Conservation (phyloP, 1,140 invertebrate species). For the Portunus trituberculatus region DNA sequence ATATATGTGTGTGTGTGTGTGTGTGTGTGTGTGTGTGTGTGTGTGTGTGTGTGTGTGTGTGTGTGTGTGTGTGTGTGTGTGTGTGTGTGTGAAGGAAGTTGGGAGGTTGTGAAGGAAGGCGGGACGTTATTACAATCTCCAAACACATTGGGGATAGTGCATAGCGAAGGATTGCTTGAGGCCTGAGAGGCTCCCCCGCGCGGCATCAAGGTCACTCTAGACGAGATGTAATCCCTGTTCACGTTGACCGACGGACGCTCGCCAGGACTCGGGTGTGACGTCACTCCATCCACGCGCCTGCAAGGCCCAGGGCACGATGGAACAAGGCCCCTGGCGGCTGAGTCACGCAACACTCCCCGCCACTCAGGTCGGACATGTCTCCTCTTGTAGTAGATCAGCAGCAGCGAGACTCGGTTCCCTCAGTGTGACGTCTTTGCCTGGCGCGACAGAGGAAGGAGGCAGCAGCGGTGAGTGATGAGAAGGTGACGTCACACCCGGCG, state of each 20-base stretch:
- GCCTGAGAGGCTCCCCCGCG: neutral
- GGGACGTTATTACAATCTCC: no score
- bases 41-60: slow-evolving; percentile 13
- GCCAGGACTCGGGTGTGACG: neutral
- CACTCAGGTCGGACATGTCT: neutral
- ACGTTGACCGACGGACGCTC: slow-evolving; percentile 7
- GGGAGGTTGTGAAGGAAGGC: no score
- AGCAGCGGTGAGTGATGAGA: neutral
- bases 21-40: slow-evolving; percentile 15
- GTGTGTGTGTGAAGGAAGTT: no score
- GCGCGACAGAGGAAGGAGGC: neutral
- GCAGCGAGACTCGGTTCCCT: neutral
- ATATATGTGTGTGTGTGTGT: slow-evolving; percentile 37
- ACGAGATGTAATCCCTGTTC: slow-evolving; percentile 2
- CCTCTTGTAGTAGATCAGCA: neutral
- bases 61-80: slow-evolving; percentile 13
- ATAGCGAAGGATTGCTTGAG: neutral
- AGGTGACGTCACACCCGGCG: neutral
- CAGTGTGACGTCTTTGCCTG: neutral
- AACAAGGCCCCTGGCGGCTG: neutral
- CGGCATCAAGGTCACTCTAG: neutral
- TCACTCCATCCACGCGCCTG: neutral
- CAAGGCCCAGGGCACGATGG: neutral
- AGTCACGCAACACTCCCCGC: neutral
- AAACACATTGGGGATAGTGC: neutral